Evolutionary conservation across 2,797 vertebrate species (phyloP).

Genomic region (Knipowitschia caucasica): DNA sequence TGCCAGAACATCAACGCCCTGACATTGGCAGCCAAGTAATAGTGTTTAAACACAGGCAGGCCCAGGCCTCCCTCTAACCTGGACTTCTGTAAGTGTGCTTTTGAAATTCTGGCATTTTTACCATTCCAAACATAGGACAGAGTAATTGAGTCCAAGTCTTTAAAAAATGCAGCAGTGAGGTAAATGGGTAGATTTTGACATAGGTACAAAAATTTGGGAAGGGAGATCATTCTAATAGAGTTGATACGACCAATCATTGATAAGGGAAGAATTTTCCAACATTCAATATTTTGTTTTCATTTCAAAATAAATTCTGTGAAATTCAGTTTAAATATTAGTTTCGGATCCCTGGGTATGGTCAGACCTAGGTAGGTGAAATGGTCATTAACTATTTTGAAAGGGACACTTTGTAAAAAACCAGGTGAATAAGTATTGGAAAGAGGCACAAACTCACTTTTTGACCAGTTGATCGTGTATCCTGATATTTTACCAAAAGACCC

Average conservation of each 20-base stretch:
- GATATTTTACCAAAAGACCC: not conserved
- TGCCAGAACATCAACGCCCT: too few species aligned
- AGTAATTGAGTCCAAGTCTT: not conserved
- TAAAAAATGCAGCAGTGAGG: not conserved
- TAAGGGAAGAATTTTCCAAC: not conserved
- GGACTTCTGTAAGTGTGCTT: too few species aligned
- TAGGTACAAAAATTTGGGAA: not conserved
- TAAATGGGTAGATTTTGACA: conserved; percentile 3
- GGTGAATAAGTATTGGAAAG: not conserved
- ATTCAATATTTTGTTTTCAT: conserved; percentile 4
- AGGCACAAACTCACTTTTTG: not conserved
- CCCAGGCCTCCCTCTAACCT: too few species aligned
- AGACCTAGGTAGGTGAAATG: not conserved
- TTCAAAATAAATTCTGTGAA: not conserved
- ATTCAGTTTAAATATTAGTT: not conserved
- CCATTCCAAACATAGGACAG: not conserved
- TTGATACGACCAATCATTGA: not conserved
- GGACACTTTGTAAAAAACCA: not conserved
- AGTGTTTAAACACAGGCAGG: too few species aligned
- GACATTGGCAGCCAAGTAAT: too few species aligned
- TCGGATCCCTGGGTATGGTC: not conserved
- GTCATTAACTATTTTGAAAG: not conserved
- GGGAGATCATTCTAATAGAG: conserved; percentile 1
- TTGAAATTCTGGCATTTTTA: too few species aligned
- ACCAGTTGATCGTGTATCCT: not conserved